Evolutionary conservation across 2,888 invertebrate species (phyloP), one percentile per base, ranked within the genome.

Genomic region (Megamerina dolium): DNA sequence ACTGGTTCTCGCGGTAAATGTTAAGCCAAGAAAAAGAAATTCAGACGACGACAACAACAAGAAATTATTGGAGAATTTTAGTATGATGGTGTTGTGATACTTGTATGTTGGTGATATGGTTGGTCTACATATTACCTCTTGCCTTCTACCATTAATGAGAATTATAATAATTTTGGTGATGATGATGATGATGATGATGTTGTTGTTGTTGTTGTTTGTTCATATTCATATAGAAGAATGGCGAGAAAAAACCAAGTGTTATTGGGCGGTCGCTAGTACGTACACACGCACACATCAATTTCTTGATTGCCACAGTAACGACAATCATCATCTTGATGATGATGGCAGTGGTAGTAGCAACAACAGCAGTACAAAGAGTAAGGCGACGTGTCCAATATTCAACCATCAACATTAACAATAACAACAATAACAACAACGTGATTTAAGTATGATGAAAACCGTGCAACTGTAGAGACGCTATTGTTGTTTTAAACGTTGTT

Each of bases 1-100:
- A 66, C 70, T 70, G 70, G 70, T 70, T 68, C 66, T 66, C 68
- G 70, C 63, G 70, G 70, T 69, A 61, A 62, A 58, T 60, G 63
- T 58, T 62, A 64, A 64, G 64, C 62, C 60, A 64, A 62, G 57
- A 59, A 58, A 59, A 56, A 59, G 55, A 58, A 59, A 50, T 44
- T 60, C 34, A 23, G 16, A 40, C n/a, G n/a, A n/a, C n/a, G n/a
- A n/a, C n/a, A n/a, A n/a, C n/a, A n/a, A n/a, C n/a, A n/a, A n/a
- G 33, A 38, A 31, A 38, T 27, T 27, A n/a, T n/a, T 27, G 13
- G 12, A 27, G 10, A 27, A 27, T 10, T 27, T 27, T 10, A 13
- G 13, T n/a, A 13, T 18, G 35, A 12, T 30, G 26, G 18, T 30
- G 41, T 17, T 27, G 27, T n/a, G 27, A 27, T 27, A 5, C 27